A percentile compares a stretch with the other conserved stretches of the same genome.
phyloP scores from a whole-genome alignment of 2,888 invertebrate species.

The Epistrophella euchroma region DNA sequence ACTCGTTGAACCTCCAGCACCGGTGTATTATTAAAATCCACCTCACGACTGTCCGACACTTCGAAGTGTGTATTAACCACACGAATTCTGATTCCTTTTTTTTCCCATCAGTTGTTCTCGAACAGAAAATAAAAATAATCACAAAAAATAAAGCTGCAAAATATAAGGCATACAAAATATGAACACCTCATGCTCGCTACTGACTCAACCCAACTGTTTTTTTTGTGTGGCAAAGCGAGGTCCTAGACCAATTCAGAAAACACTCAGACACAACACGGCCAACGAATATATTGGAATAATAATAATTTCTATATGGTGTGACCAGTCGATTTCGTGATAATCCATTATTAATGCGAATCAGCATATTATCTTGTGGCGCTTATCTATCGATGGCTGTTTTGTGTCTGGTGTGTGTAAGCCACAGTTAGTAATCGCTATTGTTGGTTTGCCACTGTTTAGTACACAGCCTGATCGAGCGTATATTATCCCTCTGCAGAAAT shows the following conservation, averaged over 20 bases:
- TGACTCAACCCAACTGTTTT: constrained; percentile 26
- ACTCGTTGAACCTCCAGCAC: constrained; percentile 64
- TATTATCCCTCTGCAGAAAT: constrained; percentile 49
- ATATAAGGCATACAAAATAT: constrained; percentile 70
- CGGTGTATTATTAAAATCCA: constrained; percentile 69
- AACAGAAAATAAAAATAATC: constrained; percentile 43
- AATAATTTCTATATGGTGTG: constrained; percentile 77
- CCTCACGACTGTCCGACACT: constrained; percentile 75
- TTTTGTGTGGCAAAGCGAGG: not conserved
- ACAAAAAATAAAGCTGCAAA: constrained; percentile 46
- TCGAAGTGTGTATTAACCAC: constrained; percentile 75
- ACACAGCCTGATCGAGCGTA: constrained; percentile 13
- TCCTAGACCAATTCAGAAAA: constrained; percentile 54
- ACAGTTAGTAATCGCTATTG: constrained; percentile 69
- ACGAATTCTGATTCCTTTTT: constrained; percentile 65
- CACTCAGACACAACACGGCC: constrained; percentile 46
- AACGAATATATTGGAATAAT: constrained; percentile 72
- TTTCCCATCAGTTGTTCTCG: constrained; percentile 12
- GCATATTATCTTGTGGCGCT: constrained; percentile 81
- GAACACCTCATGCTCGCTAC: constrained; percentile 57
- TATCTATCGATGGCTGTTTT: constrained; percentile 70
- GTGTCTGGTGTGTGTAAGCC: constrained; percentile 22
- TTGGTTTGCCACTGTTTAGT: constrained; percentile 30
- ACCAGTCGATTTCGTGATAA: constrained; percentile 83
- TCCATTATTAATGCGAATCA: constrained; percentile 85